Conservation (phyloP, 2,797 vertebrate species). For the Hippocampus kuda region DNA sequence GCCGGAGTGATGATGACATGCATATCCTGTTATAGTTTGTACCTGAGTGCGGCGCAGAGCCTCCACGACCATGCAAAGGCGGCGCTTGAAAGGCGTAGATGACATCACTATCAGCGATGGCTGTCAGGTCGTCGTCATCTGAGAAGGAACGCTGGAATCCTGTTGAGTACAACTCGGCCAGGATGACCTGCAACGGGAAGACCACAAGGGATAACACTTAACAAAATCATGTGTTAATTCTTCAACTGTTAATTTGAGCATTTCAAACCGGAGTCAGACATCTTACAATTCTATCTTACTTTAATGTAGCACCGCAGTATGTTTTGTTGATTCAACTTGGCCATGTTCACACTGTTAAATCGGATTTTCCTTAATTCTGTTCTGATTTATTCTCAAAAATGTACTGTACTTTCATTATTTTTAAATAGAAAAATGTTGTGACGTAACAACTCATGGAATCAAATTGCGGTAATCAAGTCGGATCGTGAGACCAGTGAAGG, state of each 20-base stretch:
- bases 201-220: background rate
- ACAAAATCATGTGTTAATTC: background rate
- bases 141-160: conserved; percentile 83
- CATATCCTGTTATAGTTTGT: conserved; percentile 24
- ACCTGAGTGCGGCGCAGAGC: conserved; percentile 68
- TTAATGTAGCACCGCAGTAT: too few relatives aligned
- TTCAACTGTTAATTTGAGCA: background rate
- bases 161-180: conserved; percentile 74
- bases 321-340: too few relatives aligned
- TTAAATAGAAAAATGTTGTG: too few relatives aligned
- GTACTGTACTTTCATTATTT: too few relatives aligned
- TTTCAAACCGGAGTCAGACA: too few relatives aligned
- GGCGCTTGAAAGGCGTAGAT: conserved; percentile 84
- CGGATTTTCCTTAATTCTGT: too few relatives aligned
- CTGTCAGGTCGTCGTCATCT: conserved; percentile 77
- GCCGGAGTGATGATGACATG: background rate
- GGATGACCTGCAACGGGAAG: conserved; percentile 69
- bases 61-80: conserved; percentile 45
- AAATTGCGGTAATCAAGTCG: too few relatives aligned
- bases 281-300: too few relatives aligned
- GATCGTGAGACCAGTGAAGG: too few relatives aligned
- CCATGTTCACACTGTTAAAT: too few relatives aligned
- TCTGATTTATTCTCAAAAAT: too few relatives aligned
- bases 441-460: too few relatives aligned
- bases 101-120: conserved; percentile 71